phyloP scores from a whole-genome alignment of 1,140 invertebrate species.

The Aporrectodea caliginosa region DNA sequence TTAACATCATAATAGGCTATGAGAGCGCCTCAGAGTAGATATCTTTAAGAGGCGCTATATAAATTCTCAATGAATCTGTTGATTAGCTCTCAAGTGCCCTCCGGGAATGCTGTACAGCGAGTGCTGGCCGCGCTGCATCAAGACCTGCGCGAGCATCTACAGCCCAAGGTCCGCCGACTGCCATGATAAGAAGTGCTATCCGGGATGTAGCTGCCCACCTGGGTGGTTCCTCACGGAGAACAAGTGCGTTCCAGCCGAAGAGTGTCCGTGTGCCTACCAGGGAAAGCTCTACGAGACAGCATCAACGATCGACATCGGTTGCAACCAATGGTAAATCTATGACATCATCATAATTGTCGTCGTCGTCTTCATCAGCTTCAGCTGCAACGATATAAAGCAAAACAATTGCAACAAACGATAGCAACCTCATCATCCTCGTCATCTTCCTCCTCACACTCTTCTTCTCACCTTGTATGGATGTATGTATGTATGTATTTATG shows the following conservation, averaged over 20 bases:
- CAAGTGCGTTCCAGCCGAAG: slow-evolving; percentile 14
- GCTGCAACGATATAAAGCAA: no score
- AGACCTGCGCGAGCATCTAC: slow-evolving; percentile 17
- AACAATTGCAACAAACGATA: no score
- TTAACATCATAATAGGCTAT: no score
- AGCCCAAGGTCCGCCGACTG: neutral
- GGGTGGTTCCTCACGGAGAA: neutral
- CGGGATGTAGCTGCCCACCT: slow-evolving; percentile 3
- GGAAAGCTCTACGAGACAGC: slow-evolving; percentile 14
- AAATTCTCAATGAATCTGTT: no score
- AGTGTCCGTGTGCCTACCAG: slow-evolving; percentile 28
- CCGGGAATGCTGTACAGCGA: slow-evolving; percentile 24
- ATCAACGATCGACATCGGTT: neutral
- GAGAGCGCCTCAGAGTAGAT: no score
- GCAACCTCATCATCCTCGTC: neutral
- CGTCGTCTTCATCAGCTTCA: no score
- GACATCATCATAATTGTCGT: no score
- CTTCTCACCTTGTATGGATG: no score
- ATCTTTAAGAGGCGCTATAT: no score
- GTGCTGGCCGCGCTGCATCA: slow-evolving; percentile 19
- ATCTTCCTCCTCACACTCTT: neutral
- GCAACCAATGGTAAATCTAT: slow-evolving; percentile 23
- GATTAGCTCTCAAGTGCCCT: slow-evolving; percentile 21
- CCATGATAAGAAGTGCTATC: neutral
- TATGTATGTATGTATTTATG: no score